Evolutionary conservation across 1,140 invertebrate genomes (phyloP).

Genomic region (Leptopilina clavipes): DNA sequence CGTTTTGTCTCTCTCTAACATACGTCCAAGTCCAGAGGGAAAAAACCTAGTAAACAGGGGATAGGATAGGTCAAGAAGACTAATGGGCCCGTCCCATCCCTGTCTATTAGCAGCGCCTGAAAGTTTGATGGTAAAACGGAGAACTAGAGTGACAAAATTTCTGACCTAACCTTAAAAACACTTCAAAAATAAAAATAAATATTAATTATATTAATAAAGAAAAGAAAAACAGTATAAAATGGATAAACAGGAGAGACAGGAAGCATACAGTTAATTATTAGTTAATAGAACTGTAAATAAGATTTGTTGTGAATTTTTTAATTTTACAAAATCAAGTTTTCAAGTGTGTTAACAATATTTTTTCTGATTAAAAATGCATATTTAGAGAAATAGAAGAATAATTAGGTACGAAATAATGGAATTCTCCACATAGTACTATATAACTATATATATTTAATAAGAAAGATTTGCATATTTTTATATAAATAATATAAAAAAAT

Average conservation of each 20-base stretch:
- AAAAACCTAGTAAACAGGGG: too few relatives aligned
- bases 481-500: too few relatives aligned
- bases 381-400: neutral
- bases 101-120: neutral
- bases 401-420: too few relatives aligned
- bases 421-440: too few relatives aligned
- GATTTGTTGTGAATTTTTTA: neutral
- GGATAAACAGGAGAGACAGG: neutral
- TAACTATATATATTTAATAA: too few relatives aligned
- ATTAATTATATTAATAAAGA: neutral
- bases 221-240: neutral
- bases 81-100: too few relatives aligned
- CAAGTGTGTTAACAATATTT: too few relatives aligned
- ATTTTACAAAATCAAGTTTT: neutral
- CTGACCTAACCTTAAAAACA: neutral
- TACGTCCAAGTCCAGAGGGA: too few relatives aligned
- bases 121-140: neutral
- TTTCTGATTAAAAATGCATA: too few relatives aligned
- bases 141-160: neutral
- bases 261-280: neutral
- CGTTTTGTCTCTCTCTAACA: too few relatives aligned
- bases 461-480: too few relatives aligned
- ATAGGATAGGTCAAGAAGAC: too few relatives aligned
- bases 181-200: neutral
- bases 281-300: neutral